phyloP scores from a whole-genome alignment of 2,888 invertebrate genomes.

The Marasmarcha lunaedactyla region DNA sequence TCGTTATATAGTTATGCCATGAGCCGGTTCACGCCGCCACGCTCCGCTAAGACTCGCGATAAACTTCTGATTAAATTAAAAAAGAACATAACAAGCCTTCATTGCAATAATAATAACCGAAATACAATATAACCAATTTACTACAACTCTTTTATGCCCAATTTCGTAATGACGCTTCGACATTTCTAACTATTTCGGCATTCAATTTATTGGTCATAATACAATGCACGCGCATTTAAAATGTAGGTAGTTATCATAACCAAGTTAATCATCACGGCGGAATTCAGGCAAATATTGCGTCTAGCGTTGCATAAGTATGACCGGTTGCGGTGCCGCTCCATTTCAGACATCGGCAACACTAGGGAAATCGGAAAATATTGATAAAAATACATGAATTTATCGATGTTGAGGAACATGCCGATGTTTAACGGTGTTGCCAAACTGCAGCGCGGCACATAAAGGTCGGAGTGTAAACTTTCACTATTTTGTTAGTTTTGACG shows the following conservation, averaged over 20 bases:
- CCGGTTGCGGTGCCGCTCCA: conserved; percentile 53
- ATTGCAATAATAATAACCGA: too few species aligned
- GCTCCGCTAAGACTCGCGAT: too few species aligned
- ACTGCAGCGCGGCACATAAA: too few species aligned
- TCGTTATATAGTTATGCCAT: too few species aligned
- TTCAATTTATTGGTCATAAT: conserved; percentile 5
- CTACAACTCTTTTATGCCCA: background rate
- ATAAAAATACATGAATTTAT: too few species aligned
- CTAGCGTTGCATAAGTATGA: conserved; percentile 51
- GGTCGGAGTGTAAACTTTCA: conserved; percentile 47
- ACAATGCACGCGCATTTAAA: conserved; percentile 26
- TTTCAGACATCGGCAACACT: conserved; percentile 32
- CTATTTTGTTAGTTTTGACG: conserved; percentile 51
- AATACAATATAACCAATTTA: too few species aligned
- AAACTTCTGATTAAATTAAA: too few species aligned
- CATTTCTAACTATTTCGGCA: background rate
- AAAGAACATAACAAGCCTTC: too few species aligned
- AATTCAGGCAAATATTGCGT: conserved; percentile 54
- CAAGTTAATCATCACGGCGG: conserved; percentile 46
- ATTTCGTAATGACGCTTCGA: background rate
- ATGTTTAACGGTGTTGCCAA: too few species aligned
- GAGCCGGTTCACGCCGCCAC: too few species aligned
- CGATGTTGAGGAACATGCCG: too few species aligned
- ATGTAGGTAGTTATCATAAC: conserved; percentile 40
- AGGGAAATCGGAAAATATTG: conserved; percentile 33